These are phyloP conservation scores for Helicoverpa armigera DNA, from an alignment of 1,140 invertebrate species.

Conservation along the genomic window DNA sequence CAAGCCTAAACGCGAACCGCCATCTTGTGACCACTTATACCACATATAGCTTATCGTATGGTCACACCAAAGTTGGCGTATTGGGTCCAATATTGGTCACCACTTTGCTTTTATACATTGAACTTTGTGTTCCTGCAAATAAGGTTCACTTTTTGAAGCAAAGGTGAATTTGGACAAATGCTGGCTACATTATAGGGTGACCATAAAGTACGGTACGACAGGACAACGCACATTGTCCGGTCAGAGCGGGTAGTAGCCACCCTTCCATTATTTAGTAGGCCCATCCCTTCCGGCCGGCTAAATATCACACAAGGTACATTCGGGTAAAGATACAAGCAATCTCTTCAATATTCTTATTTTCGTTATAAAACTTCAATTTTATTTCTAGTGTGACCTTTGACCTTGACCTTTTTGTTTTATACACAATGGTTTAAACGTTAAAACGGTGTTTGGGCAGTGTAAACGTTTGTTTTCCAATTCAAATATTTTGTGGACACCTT, in stretches of 20 bases:
- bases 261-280: constrained; percentile 38
- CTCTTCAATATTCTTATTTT: constrained; percentile 37
- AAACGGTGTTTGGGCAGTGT: too few species aligned
- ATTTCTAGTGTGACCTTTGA: not conserved
- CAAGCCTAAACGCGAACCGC: constrained; percentile 12
- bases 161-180: too few species aligned
- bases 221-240: not conserved
- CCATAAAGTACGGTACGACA: not conserved
- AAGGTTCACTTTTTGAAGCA: too few species aligned
- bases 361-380: constrained; percentile 36
- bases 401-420: not conserved
- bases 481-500: constrained; percentile 12
- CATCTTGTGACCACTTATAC: constrained; percentile 1
- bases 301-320: constrained; percentile 34
- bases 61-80: not conserved
- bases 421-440: not conserved
- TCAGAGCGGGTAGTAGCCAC: not conserved
- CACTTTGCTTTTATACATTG: too few species aligned
- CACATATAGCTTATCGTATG: constrained; percentile 19
- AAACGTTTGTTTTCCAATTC: not conserved
- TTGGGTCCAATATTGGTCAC: too few species aligned
- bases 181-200: too few species aligned
- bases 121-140: too few species aligned
- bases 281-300: constrained; percentile 12
- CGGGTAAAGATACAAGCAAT: constrained; percentile 11